A percentile compares a stretch with the other conserved stretches of the same genome.
phyloP scores from a whole-genome alignment of 2,113 vertebrate genomes.

The Pseudopipra pipra region DNA sequence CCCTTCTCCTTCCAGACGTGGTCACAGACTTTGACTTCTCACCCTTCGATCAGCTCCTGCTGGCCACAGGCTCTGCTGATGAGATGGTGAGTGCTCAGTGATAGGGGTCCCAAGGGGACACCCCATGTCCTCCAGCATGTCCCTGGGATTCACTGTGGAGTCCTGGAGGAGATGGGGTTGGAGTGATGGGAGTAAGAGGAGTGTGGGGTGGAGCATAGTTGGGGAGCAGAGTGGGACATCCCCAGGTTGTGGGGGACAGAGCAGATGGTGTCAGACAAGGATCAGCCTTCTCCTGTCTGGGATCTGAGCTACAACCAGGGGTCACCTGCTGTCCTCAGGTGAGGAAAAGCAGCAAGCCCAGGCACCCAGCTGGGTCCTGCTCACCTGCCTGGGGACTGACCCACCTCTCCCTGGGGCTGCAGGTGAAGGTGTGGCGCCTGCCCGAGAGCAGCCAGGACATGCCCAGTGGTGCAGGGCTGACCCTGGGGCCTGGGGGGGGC shows the following conservation, averaged over 20 bases:
- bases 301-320: not conserved
- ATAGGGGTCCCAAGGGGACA: no score
- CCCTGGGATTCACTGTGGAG: not conserved
- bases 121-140: rapidly evolving
- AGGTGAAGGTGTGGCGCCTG: conserved; percentile 93
- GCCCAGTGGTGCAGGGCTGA: conserved; percentile 62
- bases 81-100: conserved; percentile 76
- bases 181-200: not conserved
- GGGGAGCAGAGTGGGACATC: rapidly evolving
- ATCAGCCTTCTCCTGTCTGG: not conserved
- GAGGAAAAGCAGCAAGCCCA: not conserved
- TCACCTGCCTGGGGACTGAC: not conserved
- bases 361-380: not conserved
- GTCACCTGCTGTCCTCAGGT: not conserved
- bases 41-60: conserved; percentile 87
- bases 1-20: conserved; percentile 75
- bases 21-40: conserved; percentile 95
- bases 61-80: conserved; percentile 89
- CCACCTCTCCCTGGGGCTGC: not conserved
- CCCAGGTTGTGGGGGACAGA: not conserved
- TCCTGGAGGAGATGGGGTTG: not conserved
- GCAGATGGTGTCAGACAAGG: not conserved
- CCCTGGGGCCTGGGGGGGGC: conserved; percentile 67
- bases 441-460: conserved; percentile 56
- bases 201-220: not conserved